A percentile compares a stretch with the other conserved stretches of the same genome.
phyloP scores from a whole-genome alignment of 2,888 invertebrate genomes.

The Tenodera sinensis region DNA sequence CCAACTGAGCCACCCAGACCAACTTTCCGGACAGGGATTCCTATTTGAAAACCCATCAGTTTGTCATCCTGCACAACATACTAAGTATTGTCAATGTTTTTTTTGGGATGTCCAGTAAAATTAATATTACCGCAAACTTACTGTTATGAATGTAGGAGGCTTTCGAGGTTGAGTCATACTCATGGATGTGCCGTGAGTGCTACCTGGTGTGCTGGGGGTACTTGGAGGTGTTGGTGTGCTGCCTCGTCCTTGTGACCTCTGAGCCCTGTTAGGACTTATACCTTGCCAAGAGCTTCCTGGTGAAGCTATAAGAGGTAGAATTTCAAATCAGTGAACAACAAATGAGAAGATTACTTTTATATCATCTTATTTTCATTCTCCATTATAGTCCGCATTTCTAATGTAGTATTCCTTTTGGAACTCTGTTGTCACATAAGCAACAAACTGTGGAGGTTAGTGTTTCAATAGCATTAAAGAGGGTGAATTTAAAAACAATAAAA shows the following conservation, averaged over 20 bases:
- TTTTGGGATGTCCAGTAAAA: too few relatives aligned
- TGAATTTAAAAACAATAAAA: too few relatives aligned
- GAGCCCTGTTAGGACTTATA: slow-evolving; percentile 19
- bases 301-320: slow-evolving; percentile 2
- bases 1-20: too few relatives aligned
- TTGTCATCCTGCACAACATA: too few relatives aligned
- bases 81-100: too few relatives aligned
- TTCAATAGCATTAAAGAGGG: too few relatives aligned
- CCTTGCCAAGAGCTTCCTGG: slow-evolving; percentile 28
- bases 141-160: slow-evolving; percentile 66
- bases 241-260: slow-evolving; percentile 31
- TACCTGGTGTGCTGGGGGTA: slow-evolving; percentile 35
- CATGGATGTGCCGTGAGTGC: slow-evolving; percentile 19
- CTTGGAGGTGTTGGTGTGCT: slow-evolving; percentile 35
- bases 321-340: too few relatives aligned
- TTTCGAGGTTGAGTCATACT: slow-evolving; percentile 39
- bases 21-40: too few relatives aligned
- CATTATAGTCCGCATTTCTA: background rate
- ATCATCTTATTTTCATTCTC: background rate
- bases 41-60: too few relatives aligned
- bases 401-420: too few relatives aligned
- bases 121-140: slow-evolving; percentile 42
- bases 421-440: too few relatives aligned
- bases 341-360: background rate
- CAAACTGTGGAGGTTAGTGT: too few relatives aligned